Evolutionary conservation across 2,888 invertebrate species (phyloP).

Genomic region (Achlya flavicornis): DNA sequence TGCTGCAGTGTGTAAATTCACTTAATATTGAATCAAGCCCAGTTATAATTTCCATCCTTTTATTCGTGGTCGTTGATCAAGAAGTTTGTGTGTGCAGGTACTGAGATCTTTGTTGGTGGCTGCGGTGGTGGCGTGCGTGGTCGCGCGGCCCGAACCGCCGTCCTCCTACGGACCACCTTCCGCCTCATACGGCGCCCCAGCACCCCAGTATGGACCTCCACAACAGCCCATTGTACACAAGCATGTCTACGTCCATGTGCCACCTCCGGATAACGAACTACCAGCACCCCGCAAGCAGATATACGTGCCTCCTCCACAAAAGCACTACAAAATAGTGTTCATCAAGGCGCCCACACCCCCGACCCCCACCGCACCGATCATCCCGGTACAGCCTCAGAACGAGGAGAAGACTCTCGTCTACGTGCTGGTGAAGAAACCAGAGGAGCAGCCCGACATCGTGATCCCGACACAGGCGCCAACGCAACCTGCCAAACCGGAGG

Average conservation of each 20-base stretch:
- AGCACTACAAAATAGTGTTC: conserved; percentile 93
- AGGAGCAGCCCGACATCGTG: conserved; percentile 90
- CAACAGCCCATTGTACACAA: conserved; percentile 92
- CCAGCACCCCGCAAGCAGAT: conserved; percentile 85
- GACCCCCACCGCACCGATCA: conserved; percentile 84
- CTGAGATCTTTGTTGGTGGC: conserved; percentile 72
- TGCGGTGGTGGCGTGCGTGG: conserved; percentile 70
- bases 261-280: conserved; percentile 93
- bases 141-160: conserved; percentile 83
- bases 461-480: conserved; percentile 92
- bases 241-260: conserved; percentile 95
- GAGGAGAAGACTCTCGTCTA: conserved; percentile 95
- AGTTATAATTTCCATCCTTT: not conserved
- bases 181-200: conserved; percentile 77
- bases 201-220: conserved; percentile 88
- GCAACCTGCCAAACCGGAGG: conserved; percentile 94
- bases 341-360: conserved; percentile 89
- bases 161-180: conserved; percentile 84
- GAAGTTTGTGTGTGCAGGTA: conserved; percentile 71
- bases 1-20: not conserved
- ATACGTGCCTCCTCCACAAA: conserved; percentile 86
- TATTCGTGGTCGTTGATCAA: conserved; percentile 22
- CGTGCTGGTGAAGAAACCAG: conserved; percentile 94
- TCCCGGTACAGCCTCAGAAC: conserved; percentile 90
- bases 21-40: not conserved